phyloP scores from a whole-genome alignment of 2,113 vertebrate genomes.

The Trachemys scripta region DNA sequence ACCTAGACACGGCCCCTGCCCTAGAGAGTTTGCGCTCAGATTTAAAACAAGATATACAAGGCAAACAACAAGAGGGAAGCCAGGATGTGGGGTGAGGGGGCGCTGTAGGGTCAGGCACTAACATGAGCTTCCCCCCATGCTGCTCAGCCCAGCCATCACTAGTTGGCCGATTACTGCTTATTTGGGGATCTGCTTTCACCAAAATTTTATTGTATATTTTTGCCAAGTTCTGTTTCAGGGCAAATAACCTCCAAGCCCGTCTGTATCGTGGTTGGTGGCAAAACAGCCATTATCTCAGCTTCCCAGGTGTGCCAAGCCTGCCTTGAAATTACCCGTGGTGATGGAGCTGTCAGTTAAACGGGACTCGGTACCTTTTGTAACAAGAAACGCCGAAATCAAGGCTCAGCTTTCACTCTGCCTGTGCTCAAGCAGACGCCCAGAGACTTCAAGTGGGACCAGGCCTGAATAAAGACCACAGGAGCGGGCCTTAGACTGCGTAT shows the following conservation, averaged over 20 bases:
- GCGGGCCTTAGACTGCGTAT: rapidly evolving
- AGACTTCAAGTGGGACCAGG: neutral
- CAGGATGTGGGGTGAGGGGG: neutral
- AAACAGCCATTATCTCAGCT: conserved; percentile 2
- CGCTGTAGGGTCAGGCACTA: neutral
- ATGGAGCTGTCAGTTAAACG: neutral
- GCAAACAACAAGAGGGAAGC: neutral
- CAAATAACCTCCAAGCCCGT: neutral
- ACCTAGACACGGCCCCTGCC: neutral
- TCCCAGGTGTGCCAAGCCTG: neutral
- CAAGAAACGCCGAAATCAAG: neutral
- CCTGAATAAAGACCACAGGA: neutral
- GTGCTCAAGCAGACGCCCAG: neutral
- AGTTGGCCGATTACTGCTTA: neutral
- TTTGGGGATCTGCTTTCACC: neutral
- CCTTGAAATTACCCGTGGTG: conserved; percentile 6
- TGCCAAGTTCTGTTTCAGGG: neutral
- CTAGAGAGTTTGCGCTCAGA: neutral
- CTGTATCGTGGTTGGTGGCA: neutral
- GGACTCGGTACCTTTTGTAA: neutral
- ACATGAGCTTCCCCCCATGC: neutral
- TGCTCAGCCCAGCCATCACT: neutral
- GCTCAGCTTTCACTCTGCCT: neutral
- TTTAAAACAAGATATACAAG: neutral
- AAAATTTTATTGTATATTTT: neutral